These are phyloP conservation scores for Peucedramus taeniatus DNA, from an alignment of 2,113 vertebrate species.

Conservation along the genomic window DNA sequence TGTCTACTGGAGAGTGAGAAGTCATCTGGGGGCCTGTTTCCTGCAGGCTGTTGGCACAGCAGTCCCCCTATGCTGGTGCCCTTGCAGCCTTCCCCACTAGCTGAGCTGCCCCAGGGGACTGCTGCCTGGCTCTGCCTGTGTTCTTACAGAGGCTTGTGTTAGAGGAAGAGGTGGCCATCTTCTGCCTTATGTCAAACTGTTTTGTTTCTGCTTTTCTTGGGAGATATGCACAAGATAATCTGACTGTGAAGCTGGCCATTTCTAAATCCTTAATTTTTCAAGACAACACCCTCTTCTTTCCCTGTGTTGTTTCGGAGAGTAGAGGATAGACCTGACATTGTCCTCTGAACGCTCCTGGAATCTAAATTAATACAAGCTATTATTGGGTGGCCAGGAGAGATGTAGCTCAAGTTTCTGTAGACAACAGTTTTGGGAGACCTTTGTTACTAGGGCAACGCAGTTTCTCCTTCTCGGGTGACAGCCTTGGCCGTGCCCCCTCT, in stretches of 20 bases:
- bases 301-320: neutral
- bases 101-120: fast-evolving
- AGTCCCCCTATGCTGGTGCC: neutral
- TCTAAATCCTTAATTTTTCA: neutral
- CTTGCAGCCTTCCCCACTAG: neutral
- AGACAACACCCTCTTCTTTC: neutral
- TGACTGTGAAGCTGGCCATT: neutral
- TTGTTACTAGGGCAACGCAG: neutral
- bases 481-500: neutral
- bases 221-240: neutral
- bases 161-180: neutral
- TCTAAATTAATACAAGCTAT: neutral
- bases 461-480: neutral
- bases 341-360: neutral
- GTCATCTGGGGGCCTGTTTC: neutral
- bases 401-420: conserved; percentile 10
- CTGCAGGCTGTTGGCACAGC: neutral
- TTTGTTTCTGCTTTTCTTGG: neutral
- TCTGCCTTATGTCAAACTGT: neutral
- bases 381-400: neutral
- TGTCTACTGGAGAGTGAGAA: neutral
- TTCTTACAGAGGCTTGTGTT: neutral
- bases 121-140: neutral
- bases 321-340: neutral
- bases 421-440: conserved; percentile 5